Percentiles rank a stretch among this genome's conserved stretches.
Evolutionary conservation across 1,140 invertebrate genomes (phyloP).

Genomic region (Brachionus paranguensis): DNA sequence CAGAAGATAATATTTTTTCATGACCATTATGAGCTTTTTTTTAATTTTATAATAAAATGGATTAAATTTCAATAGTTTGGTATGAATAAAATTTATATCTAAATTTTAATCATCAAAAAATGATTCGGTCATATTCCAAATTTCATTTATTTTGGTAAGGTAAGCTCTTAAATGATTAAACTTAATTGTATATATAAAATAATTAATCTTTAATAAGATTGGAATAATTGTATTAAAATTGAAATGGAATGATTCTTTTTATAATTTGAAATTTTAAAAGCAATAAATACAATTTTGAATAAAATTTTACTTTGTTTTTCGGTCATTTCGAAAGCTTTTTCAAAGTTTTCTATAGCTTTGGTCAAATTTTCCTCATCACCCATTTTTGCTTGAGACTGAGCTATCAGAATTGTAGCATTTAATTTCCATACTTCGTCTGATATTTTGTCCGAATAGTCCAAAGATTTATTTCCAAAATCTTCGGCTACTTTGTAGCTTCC

Average conservation of each 20-base stretch:
- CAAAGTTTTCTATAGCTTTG: conserved; percentile 22
- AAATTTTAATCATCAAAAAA: too few species aligned
- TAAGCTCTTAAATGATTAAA: too few species aligned
- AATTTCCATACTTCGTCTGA: conserved; percentile 53
- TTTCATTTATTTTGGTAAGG: too few species aligned
- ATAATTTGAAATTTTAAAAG: not conserved
- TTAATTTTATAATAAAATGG: too few species aligned
- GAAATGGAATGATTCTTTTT: not conserved
- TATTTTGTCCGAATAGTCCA: conserved; percentile 48
- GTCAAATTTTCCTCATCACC: not conserved
- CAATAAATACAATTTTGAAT: not conserved
- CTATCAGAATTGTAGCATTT: conserved; percentile 52
- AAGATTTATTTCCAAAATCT: conserved; percentile 53
- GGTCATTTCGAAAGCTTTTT: conserved; percentile 46
- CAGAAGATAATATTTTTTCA: too few species aligned
- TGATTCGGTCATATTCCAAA: too few species aligned
- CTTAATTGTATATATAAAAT: too few species aligned
- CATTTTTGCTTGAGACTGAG: conserved; percentile 44
- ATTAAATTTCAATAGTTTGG: too few species aligned
- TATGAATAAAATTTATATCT: too few species aligned
- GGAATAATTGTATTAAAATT: too few species aligned
- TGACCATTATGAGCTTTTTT: too few species aligned
- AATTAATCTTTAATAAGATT: too few species aligned
- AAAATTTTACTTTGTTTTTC: conserved; percentile 42
- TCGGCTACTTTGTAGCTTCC: conserved; percentile 44